Base-by-base conservation (phyloP, 2,888 invertebrate species). In the Phymatocera aterrima region DNA sequence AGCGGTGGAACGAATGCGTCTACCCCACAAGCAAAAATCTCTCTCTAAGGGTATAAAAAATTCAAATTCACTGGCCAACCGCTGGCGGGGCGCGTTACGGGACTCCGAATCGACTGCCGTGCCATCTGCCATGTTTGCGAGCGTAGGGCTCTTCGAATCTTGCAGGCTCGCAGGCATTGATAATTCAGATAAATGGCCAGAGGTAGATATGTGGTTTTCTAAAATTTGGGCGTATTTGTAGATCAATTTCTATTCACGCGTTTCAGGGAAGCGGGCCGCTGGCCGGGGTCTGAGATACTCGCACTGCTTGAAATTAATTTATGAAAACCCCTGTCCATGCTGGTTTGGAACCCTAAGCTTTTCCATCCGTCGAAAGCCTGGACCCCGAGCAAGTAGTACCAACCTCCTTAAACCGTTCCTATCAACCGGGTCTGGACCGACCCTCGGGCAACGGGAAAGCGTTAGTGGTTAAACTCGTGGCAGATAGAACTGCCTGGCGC, bases 181-280 rank as follows among this genome's bases (percentile, higher is more conserved):
- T 72, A 72, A 72, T 72, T 72, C 72, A 72, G 51, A 48, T 72
- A 51, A 72, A 24, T 72, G 72, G 72, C 51, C 72, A 72, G 51
- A 72, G 72, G 72, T 37, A 72, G 72, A 72, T 72, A 48, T 72
- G 72, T 34, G 48, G 28, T 48, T 34, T n/a, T 4, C 72, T 72
- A 34, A 34, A 72, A 51, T 72, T n/a, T 51, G 28, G 34, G 12
- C 18, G 34, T 18, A 43, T 51, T 34, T 34, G 34, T 31, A 43
- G 43, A 8, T 28, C 43, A 4, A 24, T 68, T 15, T 46, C 18
- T 28, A 21, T n/a, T 18, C 6, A 64, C 6, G 10, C 64, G 21
- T 64, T 64, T 28, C 15, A 43, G 43, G 46, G 28, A 68, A 2
- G 15, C 21, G 21, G 68, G 28, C 15, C 48, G 72, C 48, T 34